Evolutionary conservation across 2,797 vertebrate species (phyloP).

Genomic region (Pristis pectinata): DNA sequence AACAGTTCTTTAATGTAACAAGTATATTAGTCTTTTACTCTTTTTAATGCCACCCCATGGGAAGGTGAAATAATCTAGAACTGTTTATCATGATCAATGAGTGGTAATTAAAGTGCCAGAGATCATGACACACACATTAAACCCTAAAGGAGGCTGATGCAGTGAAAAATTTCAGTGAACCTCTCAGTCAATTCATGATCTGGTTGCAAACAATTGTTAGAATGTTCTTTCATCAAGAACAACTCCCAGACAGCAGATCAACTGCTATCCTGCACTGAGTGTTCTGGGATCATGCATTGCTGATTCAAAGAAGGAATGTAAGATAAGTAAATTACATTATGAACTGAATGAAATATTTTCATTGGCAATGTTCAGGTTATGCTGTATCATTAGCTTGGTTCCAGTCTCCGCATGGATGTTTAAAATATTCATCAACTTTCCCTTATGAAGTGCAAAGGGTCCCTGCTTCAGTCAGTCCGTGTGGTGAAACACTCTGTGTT

Average conservation of each 20-base stretch:
- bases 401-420: neutral
- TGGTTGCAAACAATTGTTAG: neutral
- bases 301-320: neutral
- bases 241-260: neutral
- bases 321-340: neutral
- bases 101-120: neutral
- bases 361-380: neutral
- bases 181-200: neutral
- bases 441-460: neutral
- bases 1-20: neutral
- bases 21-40: neutral
- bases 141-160: neutral
- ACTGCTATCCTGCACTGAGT: neutral
- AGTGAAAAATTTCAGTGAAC: neutral
- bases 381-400: neutral
- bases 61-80: neutral
- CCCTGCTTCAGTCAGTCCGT: neutral
- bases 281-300: neutral
- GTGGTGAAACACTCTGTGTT: neutral
- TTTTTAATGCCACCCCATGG: neutral
- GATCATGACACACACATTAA: neutral
- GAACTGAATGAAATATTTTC: neutral
- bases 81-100: conserved; percentile 7
- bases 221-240: neutral
- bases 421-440: neutral